These are phyloP conservation scores for Monochamus alternatus DNA, from an alignment of 2,888 invertebrate genomes.

Conservation along the genomic window DNA sequence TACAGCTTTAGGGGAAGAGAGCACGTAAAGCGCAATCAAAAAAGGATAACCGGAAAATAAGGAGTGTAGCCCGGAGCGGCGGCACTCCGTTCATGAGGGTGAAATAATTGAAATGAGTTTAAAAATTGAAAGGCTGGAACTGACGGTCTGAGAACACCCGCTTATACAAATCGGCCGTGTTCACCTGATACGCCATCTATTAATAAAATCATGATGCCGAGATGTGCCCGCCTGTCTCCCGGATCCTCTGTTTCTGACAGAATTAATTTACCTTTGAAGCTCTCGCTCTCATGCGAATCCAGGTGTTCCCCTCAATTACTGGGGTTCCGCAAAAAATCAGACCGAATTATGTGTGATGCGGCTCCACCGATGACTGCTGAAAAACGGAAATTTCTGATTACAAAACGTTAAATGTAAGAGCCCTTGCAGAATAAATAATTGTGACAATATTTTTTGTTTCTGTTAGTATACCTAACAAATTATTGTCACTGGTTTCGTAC, in stretches of 20 bases:
- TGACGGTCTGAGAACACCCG: slow-evolving; percentile 59
- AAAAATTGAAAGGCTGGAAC: slow-evolving; percentile 62
- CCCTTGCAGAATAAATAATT: background rate
- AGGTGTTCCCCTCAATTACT: slow-evolving; percentile 56
- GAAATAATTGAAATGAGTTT: slow-evolving; percentile 60
- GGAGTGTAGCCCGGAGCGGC: background rate
- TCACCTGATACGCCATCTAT: slow-evolving; percentile 62
- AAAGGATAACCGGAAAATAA: slow-evolving; percentile 15
- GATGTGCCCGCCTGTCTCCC: slow-evolving; percentile 51
- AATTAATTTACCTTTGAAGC: slow-evolving; percentile 64
- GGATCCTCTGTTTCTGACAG: slow-evolving; percentile 60
- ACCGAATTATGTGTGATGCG: background rate
- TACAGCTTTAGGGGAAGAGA: background rate
- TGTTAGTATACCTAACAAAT: background rate
- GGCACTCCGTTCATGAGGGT: slow-evolving; percentile 12
- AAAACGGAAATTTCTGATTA: background rate
- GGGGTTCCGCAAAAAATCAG: slow-evolving; percentile 20
- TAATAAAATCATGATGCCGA: slow-evolving; percentile 64
- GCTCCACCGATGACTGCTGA: background rate
- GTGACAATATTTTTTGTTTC: background rate
- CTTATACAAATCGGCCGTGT: slow-evolving; percentile 60
- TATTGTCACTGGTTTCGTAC: too few relatives aligned
- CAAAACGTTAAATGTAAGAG: background rate
- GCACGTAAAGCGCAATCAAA: background rate
- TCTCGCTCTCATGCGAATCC: slow-evolving; percentile 59